phyloP scores from a whole-genome alignment of 2,797 vertebrate species.

The Falco rusticolus region DNA sequence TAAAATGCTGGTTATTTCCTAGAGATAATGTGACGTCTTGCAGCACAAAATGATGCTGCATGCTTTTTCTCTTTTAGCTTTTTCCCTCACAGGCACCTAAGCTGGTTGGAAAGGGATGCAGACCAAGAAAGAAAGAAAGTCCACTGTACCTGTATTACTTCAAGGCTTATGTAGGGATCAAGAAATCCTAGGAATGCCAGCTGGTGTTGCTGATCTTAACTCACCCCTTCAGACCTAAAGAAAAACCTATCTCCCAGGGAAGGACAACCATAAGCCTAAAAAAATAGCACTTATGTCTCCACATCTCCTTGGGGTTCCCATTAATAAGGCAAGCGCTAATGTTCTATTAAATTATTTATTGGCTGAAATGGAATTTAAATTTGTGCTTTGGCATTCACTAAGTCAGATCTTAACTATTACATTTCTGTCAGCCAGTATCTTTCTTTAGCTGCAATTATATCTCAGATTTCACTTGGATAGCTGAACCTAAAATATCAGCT shows the following conservation, averaged over 20 bases:
- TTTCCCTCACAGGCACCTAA: too few species aligned
- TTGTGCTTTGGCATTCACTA: neutral
- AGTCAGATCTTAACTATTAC: neutral
- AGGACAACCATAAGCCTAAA: neutral
- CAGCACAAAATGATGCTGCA: too few species aligned
- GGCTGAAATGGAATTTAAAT: neutral
- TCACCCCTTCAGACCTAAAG: neutral
- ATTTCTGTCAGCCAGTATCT: neutral
- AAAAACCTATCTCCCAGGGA: neutral
- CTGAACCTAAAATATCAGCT: neutral
- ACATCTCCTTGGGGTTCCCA: neutral
- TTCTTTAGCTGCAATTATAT: neutral
- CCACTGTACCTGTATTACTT: neutral
- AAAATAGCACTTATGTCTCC: neutral
- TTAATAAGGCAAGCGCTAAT: neutral
- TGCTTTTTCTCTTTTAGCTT: too few species aligned
- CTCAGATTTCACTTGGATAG: neutral
- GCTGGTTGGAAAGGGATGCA: too few species aligned
- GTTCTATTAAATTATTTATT: neutral
- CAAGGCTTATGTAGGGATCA: neutral
- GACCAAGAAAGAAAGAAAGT: neutral
- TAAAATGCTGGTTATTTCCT: too few species aligned
- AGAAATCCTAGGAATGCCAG: neutral
- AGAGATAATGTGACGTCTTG: too few species aligned
- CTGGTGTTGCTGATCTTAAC: neutral